Percentiles rank a stretch among this genome's conserved stretches.
Conservation (phyloP, 2,888 invertebrate genomes). For the Silvanus unidentatus region DNA sequence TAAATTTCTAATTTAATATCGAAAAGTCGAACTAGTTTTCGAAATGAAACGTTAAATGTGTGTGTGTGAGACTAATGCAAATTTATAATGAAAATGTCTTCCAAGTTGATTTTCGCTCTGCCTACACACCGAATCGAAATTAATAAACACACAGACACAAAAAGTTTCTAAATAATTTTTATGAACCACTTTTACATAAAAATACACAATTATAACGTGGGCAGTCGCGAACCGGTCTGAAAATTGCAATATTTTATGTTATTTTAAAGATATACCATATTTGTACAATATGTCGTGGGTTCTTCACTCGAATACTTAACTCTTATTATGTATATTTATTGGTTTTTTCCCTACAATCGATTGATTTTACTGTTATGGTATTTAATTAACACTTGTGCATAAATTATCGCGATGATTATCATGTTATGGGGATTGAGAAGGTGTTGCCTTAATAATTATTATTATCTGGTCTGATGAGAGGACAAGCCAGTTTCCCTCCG, state of each 20-base stretch:
- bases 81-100: too few relatives aligned
- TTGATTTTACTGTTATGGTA: slow-evolving; percentile 8
- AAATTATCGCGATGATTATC: not conserved
- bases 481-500: too few relatives aligned
- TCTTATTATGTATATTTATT: too few relatives aligned
- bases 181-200: slow-evolving; percentile 30
- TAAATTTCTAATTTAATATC: too few relatives aligned
- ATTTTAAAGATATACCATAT: slow-evolving; percentile 38
- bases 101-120: too few relatives aligned
- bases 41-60: too few relatives aligned
- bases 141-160: slow-evolving; percentile 2
- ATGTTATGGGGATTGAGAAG: not conserved
- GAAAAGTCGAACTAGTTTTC: too few relatives aligned
- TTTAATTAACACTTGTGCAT: not conserved
- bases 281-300: slow-evolving; percentile 34
- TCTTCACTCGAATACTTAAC: slow-evolving; percentile 16
- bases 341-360: slow-evolving; percentile 12
- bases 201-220: slow-evolving; percentile 33
- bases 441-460: too few relatives aligned
- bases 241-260: slow-evolving; percentile 41
- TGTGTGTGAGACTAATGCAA: too few relatives aligned
- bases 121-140: too few relatives aligned
- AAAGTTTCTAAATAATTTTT: slow-evolving; percentile 25
- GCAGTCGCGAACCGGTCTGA: slow-evolving; percentile 39
- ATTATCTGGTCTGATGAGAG: too few relatives aligned